Base-by-base conservation (phyloP, 1,140 invertebrate species). In the Eulimnadia texana region DNA sequence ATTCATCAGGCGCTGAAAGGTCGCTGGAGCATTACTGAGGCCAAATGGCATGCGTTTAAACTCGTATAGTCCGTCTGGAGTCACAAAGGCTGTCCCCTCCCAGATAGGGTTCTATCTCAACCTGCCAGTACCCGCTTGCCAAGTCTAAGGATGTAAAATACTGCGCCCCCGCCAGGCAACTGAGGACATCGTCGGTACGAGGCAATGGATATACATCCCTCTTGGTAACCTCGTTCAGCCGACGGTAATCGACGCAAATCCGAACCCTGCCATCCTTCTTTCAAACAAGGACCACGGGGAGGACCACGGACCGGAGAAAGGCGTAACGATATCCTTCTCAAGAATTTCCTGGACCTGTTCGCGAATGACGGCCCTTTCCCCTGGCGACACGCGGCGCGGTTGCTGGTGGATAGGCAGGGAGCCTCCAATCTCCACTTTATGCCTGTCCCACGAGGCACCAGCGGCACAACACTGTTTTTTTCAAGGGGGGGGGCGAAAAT, bases 81-180 rank as follows among this genome's bases (percentile, higher is more conserved):
- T 71, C 3, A 69, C 63, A 50, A 72, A 72, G 0, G 70, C 69
- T 0, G 72, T 74, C 61, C 75, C 79, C 33, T 70, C 64, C 23
- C 64, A 69, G 70, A 1, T 69, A 64, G 28, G 66, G 64, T 51
- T 70, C 65, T 0, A 74, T 58, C 2, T 71, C 28, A 64, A 77
- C 24, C 66, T 78, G 77, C 66, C 74, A 72, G 63, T 75, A 81
- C 0, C 78, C 79, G 22, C 68, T 68, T 0, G 66, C 63, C 51
- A 79, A 66, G 69, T 80, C 77, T 0, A 81, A 65, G 0, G 70
- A 68, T 0, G 68, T 68, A 60, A 77, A 79, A 25, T 72, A 68
- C 10, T 59, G 69, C 3, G 67, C 66, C 1, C 71, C 73, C 0
- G 62, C 23, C 0, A 80, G 62, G 3, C 55, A 61, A 27, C 71